Evolutionary conservation across 2,797 vertebrate species (phyloP).

Genomic region (Sebastes flavidus): DNA sequence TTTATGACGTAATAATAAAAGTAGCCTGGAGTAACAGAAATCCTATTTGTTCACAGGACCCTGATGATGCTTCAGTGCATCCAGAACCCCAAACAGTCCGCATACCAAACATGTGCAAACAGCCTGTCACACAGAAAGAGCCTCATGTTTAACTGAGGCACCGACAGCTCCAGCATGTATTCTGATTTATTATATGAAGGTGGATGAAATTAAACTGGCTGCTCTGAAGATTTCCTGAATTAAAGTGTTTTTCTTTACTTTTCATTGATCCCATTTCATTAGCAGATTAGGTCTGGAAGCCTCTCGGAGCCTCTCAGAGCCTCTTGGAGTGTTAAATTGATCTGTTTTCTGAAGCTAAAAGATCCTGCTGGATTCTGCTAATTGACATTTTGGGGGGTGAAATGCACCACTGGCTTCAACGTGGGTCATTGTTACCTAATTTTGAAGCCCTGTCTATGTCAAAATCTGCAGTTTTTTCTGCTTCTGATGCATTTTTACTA

Average conservation of each 20-base stretch:
- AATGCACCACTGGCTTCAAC: neutral
- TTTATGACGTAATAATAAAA: neutral
- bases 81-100: slow-evolving; percentile 58
- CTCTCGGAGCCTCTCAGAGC: neutral
- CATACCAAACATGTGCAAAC: slow-evolving; percentile 57
- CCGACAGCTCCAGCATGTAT: neutral
- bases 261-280: neutral
- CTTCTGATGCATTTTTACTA: neutral
- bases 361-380: neutral
- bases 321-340: neutral
- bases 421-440: neutral
- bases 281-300: neutral
- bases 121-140: slow-evolving; percentile 29
- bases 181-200: neutral
- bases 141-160: neutral
- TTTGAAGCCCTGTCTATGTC: neutral
- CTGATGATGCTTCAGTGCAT: slow-evolving; percentile 79
- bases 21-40: neutral
- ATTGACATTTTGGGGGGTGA: neutral
- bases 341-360: too few relatives aligned
- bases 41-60: slow-evolving; percentile 56
- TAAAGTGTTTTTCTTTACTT: neutral
- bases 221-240: neutral
- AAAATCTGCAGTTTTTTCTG: neutral
- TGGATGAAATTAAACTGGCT: neutral